A percentile compares a stretch with the other conserved stretches of the same genome.
phyloP scores from a whole-genome alignment of 2,888 invertebrate species.

The Lasius fuliginosus region DNA sequence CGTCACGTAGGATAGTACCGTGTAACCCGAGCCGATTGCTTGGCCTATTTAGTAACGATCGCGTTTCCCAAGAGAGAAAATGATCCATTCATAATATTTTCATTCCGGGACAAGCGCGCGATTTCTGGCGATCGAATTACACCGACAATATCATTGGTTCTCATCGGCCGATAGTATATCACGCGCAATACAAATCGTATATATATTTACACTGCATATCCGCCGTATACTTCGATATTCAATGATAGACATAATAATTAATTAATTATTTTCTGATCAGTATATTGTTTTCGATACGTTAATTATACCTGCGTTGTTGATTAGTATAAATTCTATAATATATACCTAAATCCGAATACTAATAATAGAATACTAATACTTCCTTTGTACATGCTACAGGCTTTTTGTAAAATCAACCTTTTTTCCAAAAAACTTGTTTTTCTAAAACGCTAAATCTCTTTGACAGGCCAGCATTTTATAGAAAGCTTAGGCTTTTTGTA shows the following conservation, averaged over 20 bases:
- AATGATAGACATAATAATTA: constrained; percentile 42
- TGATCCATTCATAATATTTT: constrained; percentile 71
- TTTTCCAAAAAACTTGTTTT: background rate
- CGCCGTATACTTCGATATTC: constrained; percentile 12
- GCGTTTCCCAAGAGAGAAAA: constrained; percentile 64
- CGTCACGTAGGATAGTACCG: constrained; percentile 65
- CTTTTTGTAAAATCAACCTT: no score
- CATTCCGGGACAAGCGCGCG: constrained; percentile 35
- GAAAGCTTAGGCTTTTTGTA: background rate
- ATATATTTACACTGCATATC: constrained; percentile 27
- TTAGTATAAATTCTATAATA: background rate
- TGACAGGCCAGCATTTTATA: background rate
- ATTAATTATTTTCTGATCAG: constrained; percentile 4
- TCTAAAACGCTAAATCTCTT: background rate
- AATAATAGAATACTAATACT: background rate
- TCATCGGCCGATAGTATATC: constrained; percentile 20
- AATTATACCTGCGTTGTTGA: background rate
- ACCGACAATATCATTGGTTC: constrained; percentile 20
- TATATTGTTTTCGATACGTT: constrained; percentile 8
- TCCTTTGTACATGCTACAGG: no score
- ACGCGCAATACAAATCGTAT: constrained; percentile 14
- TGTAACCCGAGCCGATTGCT: constrained; percentile 66
- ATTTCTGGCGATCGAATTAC: constrained; percentile 53
- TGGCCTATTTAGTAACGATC: constrained; percentile 70
- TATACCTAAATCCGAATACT: background rate